phyloP scores from a whole-genome alignment of 1,140 invertebrate species.

The Hestina assimilis region DNA sequence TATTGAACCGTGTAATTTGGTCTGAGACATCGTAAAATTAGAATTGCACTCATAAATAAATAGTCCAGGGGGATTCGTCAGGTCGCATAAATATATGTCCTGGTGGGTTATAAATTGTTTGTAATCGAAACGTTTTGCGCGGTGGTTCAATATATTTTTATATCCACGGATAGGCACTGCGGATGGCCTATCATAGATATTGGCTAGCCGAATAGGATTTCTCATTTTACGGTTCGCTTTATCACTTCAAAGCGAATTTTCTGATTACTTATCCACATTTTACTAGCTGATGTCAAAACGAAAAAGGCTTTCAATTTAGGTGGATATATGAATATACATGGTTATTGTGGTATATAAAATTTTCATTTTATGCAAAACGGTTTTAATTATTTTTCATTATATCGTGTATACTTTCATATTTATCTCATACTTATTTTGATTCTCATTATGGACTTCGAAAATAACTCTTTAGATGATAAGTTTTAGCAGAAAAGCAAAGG shows the following conservation, averaged over 20 bases:
- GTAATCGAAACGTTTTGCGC: constrained; percentile 17
- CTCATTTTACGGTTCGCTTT: constrained; percentile 23
- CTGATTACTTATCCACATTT: constrained; percentile 10
- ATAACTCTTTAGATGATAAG: too few relatives aligned
- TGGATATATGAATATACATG: too few relatives aligned
- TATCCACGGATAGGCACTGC: constrained; percentile 19
- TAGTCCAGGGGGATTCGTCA: constrained; percentile 25
- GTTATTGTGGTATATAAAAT: too few relatives aligned
- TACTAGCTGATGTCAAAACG: background rate
- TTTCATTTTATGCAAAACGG: too few relatives aligned
- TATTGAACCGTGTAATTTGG: constrained; percentile 33
- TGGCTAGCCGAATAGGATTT: constrained; percentile 17
- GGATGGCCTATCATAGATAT: constrained; percentile 22
- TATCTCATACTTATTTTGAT: too few relatives aligned
- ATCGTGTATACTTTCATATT: too few relatives aligned
- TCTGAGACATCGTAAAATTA: constrained; percentile 34
- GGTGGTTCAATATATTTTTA: constrained; percentile 29
- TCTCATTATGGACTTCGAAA: too few relatives aligned
- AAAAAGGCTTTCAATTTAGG: too few relatives aligned
- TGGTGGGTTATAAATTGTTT: constrained; percentile 21
- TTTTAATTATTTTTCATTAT: too few relatives aligned
- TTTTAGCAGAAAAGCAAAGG: too few relatives aligned
- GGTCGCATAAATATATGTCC: constrained; percentile 11
- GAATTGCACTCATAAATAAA: constrained; percentile 38
- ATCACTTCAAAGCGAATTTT: constrained; percentile 14